These are phyloP conservation scores for Cetoscarus ocellatus DNA, from an alignment of 2,797 vertebrate species.

Conservation along the genomic window DNA sequence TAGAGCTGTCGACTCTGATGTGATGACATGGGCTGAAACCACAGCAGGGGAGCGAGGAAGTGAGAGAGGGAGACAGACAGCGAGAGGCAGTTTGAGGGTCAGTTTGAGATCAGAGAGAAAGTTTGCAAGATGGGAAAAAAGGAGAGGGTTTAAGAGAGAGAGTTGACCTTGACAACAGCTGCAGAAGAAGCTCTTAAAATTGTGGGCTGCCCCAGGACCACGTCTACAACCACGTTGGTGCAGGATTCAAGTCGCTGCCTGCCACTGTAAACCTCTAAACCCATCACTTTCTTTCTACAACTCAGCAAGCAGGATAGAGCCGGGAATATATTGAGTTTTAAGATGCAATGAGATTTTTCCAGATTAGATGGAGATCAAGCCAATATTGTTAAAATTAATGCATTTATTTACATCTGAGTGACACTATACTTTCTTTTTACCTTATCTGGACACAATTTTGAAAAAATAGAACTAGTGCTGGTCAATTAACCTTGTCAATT, in stretches of 20 bases:
- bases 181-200: slow-evolving; percentile 43
- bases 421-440: too few species aligned
- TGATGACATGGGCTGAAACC: slow-evolving; percentile 83
- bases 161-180: slow-evolving; percentile 74
- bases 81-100: slow-evolving; percentile 64
- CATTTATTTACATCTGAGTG: too few species aligned
- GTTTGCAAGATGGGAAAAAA: slow-evolving; percentile 51
- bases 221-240: slow-evolving; percentile 26
- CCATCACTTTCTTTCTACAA: slow-evolving; percentile 40
- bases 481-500: too few species aligned
- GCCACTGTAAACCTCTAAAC: slow-evolving; percentile 37
- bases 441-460: too few species aligned
- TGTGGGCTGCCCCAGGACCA: slow-evolving; percentile 2
- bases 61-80: slow-evolving; percentile 41
- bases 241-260: slow-evolving; percentile 46
- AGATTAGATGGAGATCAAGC: too few species aligned
- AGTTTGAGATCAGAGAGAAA: slow-evolving; percentile 72
- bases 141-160: slow-evolving; percentile 56
- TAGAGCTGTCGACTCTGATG: slow-evolving; percentile 83
- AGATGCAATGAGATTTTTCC: too few species aligned
- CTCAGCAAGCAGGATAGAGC: slow-evolving; percentile 19
- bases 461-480: too few species aligned
- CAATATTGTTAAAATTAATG: too few species aligned
- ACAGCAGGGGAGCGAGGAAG: slow-evolving; percentile 67
- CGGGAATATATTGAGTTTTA: too few species aligned